Base-by-base conservation (phyloP, 2,888 invertebrate genomes). In the Rhabditoides inermis region DNA sequence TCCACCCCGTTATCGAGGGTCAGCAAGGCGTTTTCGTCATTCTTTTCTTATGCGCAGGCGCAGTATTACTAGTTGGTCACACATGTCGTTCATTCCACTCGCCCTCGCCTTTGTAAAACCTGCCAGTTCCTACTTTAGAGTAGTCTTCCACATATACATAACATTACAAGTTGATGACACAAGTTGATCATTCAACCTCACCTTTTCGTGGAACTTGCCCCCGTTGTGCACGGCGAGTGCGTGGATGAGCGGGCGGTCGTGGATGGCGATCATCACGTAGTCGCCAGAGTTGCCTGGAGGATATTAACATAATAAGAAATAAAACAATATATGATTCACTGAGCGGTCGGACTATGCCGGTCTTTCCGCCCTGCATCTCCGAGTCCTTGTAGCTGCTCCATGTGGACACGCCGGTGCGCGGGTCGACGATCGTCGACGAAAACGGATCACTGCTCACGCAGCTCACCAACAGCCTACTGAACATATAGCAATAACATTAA, bases 321-420 rank as follows among this genome's bases (percentile, higher is more conserved):
- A n/a, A n/a, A n/a, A n/a, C n/a, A n/a, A n/a, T 28, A 1, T 25
- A 12, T 28, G 27, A 40, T 35, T 36, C 20, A 64, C 70, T 70
- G 1, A 69, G 48, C 18, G 66, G 62, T 27, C 55, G 60, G 1
- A 62, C 63, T 12, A 48, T 41, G 10, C 63, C 60, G n/a, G 62
- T 51, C 3, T 54, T 54, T 5, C 60, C 66, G 7, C 65, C 63
- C 52, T 71, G 68, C 18, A 71, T 47, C 42, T 72, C 71, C 15
- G 61, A 56, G 39, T 70, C 70, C 49, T 69, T 72, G 50, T 65
- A 67, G 36, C 61, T 66, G n/a, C n/a, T n/a, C 69, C 70, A 71
- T 7, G 60, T 37, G 6, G 62, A 53, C 18, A 65, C 60, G 7
- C 71, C 70, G 3, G 70, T 69, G 36, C 60, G 48, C 15, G 72